A percentile compares a stretch with the other conserved stretches of the same genome.
Evolutionary conservation across 2,888 invertebrate species (phyloP).

Genomic region (Philopedon plagiatum): DNA sequence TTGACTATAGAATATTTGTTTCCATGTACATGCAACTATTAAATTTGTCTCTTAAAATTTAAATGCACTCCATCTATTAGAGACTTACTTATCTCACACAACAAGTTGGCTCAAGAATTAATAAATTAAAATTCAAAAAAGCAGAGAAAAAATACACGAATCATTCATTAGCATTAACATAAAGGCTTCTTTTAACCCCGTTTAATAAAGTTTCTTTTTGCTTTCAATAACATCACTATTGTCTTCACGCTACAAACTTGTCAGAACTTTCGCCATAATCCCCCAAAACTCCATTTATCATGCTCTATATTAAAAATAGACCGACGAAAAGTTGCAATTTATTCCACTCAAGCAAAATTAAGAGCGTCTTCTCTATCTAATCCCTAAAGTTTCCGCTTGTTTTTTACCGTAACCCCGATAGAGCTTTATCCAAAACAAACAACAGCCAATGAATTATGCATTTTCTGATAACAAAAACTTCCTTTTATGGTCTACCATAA

Average conservation of each 20-base stretch:
- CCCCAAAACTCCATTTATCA: constrained; percentile 8
- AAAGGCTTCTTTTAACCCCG: neutral
- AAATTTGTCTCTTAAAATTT: no score
- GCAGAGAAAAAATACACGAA: neutral
- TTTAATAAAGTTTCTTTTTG: neutral
- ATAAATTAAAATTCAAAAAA: neutral
- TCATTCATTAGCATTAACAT: neutral
- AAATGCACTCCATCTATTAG: no score
- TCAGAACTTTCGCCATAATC: constrained; percentile 4
- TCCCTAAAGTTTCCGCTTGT: constrained; percentile 25
- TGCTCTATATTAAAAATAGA: constrained; percentile 36
- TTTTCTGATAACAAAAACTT: constrained; percentile 43
- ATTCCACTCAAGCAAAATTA: constrained; percentile 39
- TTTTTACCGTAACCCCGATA: constrained; percentile 23
- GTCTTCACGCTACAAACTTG: neutral
- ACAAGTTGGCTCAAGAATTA: no score
- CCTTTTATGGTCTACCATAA: constrained; percentile 44
- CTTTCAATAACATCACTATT: neutral
- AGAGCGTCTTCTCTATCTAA: constrained; percentile 30
- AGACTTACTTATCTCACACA: no score
- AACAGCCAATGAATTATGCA: constrained; percentile 47
- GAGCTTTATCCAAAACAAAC: constrained; percentile 43
- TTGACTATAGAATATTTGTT: no score
- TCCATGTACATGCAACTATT: no score
- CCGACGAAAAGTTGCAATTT: constrained; percentile 37